Evolutionary conservation across 2,113 vertebrate genomes (phyloP).

Genomic region (Platysternon megacephalum): DNA sequence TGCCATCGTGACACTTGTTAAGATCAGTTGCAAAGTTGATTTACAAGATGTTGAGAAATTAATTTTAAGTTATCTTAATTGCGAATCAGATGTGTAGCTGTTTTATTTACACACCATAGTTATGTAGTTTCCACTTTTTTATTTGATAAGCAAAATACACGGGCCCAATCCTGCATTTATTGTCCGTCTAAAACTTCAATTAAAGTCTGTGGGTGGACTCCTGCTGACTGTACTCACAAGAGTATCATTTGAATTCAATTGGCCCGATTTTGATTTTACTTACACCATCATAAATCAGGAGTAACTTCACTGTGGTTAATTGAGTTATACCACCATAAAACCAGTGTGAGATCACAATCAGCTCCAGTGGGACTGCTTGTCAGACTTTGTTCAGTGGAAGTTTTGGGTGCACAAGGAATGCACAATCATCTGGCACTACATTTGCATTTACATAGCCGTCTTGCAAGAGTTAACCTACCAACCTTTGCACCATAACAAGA

Average conservation of each 20-base stretch:
- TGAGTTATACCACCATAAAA: conserved; percentile 64
- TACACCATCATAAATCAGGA: conserved; percentile 49
- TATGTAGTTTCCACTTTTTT: not conserved
- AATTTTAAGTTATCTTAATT: conserved; percentile 8
- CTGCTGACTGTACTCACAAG: conserved; percentile 13
- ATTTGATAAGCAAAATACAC: not conserved
- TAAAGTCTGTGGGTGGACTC: not conserved
- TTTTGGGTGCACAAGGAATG: not conserved
- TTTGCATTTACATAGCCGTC: conserved; percentile 41
- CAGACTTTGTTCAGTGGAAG: conserved; percentile 34
- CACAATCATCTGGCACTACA: conserved; percentile 1
- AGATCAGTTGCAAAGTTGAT: conserved; percentile 15
- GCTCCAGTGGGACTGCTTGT: not conserved
- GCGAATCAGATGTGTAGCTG: not conserved
- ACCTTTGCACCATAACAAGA: not conserved
- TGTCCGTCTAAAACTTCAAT: conserved; percentile 20
- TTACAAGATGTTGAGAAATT: not conserved
- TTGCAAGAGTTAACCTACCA: not conserved
- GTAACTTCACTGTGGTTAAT: conserved; percentile 62
- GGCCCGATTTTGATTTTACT: conserved; percentile 51
- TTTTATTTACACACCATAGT: conserved; percentile 3
- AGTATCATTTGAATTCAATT: conserved; percentile 13
- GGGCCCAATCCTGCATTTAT: not conserved
- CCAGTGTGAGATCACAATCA: conserved; percentile 39
- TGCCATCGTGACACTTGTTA: not conserved